These are phyloP conservation scores for Drosophila repleta DNA, from an alignment of 1,140 invertebrate genomes.

Conservation along the genomic window DNA sequence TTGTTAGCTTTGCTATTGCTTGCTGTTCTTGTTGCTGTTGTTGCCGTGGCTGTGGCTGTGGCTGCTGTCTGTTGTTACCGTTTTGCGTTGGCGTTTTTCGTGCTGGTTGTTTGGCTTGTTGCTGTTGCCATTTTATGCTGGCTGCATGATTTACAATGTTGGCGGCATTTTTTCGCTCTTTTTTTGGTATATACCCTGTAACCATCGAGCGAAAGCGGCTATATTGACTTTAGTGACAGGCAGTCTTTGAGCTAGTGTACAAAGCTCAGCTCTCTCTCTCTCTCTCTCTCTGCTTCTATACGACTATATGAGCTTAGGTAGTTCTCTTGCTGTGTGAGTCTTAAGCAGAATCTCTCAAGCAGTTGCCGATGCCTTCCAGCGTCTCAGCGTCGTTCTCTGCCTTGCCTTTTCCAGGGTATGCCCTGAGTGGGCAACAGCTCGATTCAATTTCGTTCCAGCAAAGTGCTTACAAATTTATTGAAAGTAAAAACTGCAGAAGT, in stretches of 20 bases:
- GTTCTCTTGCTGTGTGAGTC: too few species aligned
- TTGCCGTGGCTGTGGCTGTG: conserved; percentile 14
- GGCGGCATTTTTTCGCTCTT: conserved; percentile 53
- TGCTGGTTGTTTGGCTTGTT: conserved; percentile 5
- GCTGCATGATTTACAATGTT: conserved; percentile 72
- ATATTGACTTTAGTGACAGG: too few species aligned
- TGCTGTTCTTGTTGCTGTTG: conserved; percentile 52
- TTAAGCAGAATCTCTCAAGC: too few species aligned
- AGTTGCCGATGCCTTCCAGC: too few species aligned
- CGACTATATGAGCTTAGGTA: too few species aligned
- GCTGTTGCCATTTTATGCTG: conserved; percentile 46
- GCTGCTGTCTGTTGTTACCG: conserved; percentile 19
- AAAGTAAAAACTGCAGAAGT: neutral
- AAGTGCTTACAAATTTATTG: neutral
- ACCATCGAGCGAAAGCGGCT: too few species aligned
- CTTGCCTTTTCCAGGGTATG: neutral
- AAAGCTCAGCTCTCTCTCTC: too few species aligned
- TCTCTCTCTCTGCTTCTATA: too few species aligned
- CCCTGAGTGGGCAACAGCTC: neutral
- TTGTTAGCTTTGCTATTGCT: conserved; percentile 48
- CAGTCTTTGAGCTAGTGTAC: too few species aligned
- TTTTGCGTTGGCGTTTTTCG: conserved; percentile 44
- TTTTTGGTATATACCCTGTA: neutral
- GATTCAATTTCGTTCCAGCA: neutral
- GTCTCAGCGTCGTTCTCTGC: too few species aligned